Conservation (phyloP, 2,113 vertebrate genomes). For the Fregetta grallaria region DNA sequence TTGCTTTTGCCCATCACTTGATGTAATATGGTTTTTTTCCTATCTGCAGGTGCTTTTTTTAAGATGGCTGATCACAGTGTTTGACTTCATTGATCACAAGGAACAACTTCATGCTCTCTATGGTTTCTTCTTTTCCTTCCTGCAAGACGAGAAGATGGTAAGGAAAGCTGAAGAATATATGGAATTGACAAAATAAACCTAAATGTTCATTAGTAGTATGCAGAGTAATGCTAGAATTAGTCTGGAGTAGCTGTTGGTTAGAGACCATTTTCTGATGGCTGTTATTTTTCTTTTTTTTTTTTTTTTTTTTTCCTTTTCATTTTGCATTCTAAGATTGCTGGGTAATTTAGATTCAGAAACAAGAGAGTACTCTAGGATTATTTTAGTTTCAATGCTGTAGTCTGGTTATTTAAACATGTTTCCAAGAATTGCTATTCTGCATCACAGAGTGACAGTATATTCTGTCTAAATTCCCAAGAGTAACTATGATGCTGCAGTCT, state of each 20-base stretch:
- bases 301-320: background rate
- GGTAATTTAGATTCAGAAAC: background rate
- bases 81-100: slow-evolving; percentile 90
- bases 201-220: background rate
- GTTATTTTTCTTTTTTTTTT: background rate
- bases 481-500: background rate
- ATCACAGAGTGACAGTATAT: background rate
- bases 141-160: slow-evolving; percentile 89
- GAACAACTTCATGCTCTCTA: slow-evolving; percentile 87
- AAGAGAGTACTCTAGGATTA: background rate
- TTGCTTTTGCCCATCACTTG: background rate
- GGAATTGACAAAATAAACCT: background rate
- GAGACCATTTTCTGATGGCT: background rate
- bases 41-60: slow-evolving; percentile 83
- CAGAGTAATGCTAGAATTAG: background rate
- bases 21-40: background rate
- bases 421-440: background rate
- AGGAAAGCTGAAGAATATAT: slow-evolving; percentile 28
- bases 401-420: background rate
- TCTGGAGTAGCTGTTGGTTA: background rate
- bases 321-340: background rate
- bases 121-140: slow-evolving; percentile 89
- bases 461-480: background rate
- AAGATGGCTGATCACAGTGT: slow-evolving; percentile 90
- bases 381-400: background rate